Evolutionary conservation across 2,113 vertebrate species (phyloP).

Genomic region (Recurvirostra avosetta): DNA sequence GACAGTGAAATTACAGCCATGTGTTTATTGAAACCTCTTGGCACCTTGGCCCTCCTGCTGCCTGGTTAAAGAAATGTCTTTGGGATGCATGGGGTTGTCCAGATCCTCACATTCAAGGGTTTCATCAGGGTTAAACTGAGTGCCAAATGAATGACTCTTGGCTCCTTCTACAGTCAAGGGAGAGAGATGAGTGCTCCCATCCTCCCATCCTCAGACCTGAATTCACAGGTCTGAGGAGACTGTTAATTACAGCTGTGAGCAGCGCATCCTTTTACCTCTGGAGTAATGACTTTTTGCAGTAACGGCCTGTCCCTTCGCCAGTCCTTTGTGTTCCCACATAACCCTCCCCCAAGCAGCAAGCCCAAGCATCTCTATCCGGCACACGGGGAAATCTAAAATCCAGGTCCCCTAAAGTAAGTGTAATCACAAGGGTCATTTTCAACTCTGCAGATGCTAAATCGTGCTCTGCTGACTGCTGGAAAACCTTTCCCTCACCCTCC

Average conservation of each 20-base stretch:
- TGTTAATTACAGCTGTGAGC: neutral
- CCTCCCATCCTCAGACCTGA: neutral
- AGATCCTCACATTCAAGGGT: neutral
- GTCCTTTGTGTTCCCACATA: neutral
- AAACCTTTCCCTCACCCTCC: slow-evolving; percentile 54
- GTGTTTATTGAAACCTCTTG: neutral
- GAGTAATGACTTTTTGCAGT: neutral
- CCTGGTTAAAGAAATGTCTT: neutral
- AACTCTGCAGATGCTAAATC: slow-evolving; percentile 61
- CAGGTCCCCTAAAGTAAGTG: slow-evolving; percentile 23
- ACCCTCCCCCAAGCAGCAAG: neutral
- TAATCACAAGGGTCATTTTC: slow-evolving; percentile 56
- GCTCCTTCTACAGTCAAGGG: neutral
- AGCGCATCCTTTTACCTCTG: neutral
- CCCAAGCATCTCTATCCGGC: neutral
- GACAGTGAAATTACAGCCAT: neutral
- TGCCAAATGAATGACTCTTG: neutral
- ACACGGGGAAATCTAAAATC: neutral
- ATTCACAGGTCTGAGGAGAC: neutral
- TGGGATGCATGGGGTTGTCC: neutral
- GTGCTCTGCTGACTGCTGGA: slow-evolving; percentile 62
- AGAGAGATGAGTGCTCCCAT: neutral
- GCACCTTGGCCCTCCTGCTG: neutral
- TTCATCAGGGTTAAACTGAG: neutral
- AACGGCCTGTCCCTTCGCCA: rapidly evolving